phyloP scores from a whole-genome alignment of 2,888 invertebrate genomes.

The Prosopocoilus inquinatus region DNA sequence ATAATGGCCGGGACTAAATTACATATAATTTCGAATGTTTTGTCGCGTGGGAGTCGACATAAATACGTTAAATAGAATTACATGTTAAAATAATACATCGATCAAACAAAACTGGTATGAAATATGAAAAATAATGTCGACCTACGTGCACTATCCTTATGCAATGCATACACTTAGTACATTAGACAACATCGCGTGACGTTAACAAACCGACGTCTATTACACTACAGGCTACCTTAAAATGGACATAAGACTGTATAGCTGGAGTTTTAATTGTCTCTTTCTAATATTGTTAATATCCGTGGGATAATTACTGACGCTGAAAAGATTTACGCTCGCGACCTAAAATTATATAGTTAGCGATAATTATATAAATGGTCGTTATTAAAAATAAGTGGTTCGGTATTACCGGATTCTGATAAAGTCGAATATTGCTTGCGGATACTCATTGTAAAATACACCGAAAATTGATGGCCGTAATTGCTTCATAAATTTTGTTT shows the following conservation, averaged over 20 bases:
- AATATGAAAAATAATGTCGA: neutral
- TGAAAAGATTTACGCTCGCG: too few species aligned
- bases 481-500: too few species aligned
- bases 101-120: slow-evolving; percentile 1
- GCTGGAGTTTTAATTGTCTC: too few species aligned
- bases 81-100: slow-evolving; percentile 1
- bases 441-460: too few species aligned
- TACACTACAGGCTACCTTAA: neutral
- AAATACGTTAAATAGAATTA: slow-evolving; percentile 1
- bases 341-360: too few species aligned
- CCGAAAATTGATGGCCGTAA: too few species aligned
- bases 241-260: neutral
- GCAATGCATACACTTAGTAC: neutral
- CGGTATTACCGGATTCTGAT: too few species aligned
- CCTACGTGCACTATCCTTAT: neutral
- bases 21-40: neutral
- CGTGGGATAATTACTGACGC: too few species aligned
- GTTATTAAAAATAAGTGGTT: too few species aligned
- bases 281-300: too few species aligned
- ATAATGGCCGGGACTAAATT: neutral
- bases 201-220: neutral
- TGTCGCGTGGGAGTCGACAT: neutral
- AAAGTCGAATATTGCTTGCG: too few species aligned
- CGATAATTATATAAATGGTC: too few species aligned
- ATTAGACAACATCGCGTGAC: neutral